Percentiles rank a stretch among this genome's conserved stretches.
These are phyloP conservation scores for Arnoldichthys spilopterus DNA, from an alignment of 2,797 vertebrate species.

Conservation along the genomic window DNA sequence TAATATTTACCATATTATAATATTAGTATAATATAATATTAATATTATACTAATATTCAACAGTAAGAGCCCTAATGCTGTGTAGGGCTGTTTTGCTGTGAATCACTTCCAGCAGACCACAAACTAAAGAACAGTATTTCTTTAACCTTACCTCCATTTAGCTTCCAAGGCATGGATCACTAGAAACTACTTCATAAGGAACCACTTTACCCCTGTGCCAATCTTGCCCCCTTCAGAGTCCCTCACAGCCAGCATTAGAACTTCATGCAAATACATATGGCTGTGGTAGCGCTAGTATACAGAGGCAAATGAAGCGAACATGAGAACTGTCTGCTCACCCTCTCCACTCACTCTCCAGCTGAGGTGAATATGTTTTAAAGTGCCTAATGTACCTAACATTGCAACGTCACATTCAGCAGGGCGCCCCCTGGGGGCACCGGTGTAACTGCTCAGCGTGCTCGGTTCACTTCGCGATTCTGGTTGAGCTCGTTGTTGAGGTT, in stretches of 20 bases:
- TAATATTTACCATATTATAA: too few relatives aligned
- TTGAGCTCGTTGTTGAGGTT: constrained; percentile 79
- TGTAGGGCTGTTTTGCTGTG: not conserved
- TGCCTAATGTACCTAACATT: constrained; percentile 43
- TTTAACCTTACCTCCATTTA: not conserved
- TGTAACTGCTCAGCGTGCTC: constrained; percentile 68
- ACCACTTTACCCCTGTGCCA: not conserved
- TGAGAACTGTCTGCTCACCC: constrained; percentile 16
- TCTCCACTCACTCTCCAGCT: constrained; percentile 37
- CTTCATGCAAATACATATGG: constrained; percentile 42
- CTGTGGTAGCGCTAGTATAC: constrained; percentile 40
- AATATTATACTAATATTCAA: too few relatives aligned
- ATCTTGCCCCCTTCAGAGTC: not conserved
- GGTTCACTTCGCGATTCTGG: constrained; percentile 75
- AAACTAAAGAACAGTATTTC: not conserved
- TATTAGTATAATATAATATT: too few relatives aligned
- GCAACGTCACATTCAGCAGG: constrained; percentile 41
- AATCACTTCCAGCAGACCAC: not conserved
- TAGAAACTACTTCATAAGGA: constrained; percentile 33
- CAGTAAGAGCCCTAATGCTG: too few relatives aligned
- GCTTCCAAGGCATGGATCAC: constrained; percentile 30
- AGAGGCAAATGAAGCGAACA: constrained; percentile 22
- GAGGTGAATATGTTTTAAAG: constrained; percentile 61
- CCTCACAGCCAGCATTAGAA: constrained; percentile 39
- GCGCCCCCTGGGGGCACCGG: not conserved